These are phyloP conservation scores for Cyrtonyx montezumae DNA, from an alignment of 2,113 vertebrate species.

Conservation along the genomic window DNA sequence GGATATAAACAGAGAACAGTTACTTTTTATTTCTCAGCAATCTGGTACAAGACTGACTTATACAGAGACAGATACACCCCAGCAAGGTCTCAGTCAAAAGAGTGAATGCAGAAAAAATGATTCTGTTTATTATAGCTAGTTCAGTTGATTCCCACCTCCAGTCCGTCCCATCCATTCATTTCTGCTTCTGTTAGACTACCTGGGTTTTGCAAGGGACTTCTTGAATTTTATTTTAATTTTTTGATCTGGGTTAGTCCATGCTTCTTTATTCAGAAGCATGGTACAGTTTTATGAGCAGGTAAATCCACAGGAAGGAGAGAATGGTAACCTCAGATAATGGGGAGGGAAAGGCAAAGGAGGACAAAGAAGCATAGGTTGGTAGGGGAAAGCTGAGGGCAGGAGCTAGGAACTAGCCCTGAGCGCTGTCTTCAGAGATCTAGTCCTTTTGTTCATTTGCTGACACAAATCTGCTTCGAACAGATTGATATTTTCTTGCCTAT, in stretches of 20 bases:
- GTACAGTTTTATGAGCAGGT: neutral
- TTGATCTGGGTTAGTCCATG: neutral
- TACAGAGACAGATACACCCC: neutral
- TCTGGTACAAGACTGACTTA: neutral
- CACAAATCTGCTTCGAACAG: neutral
- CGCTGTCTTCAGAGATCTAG: neutral
- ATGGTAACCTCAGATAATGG: neutral
- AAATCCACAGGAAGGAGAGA: neutral
- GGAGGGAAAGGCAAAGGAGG: neutral
- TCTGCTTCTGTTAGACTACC: neutral
- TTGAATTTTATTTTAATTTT: neutral
- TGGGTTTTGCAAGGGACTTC: neutral
- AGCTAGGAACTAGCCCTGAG: neutral
- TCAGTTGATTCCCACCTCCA: neutral
- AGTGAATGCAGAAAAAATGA: neutral
- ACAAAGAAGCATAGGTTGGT: neutral
- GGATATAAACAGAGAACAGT: neutral
- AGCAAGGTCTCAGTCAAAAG: neutral
- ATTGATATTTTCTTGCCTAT: neutral
- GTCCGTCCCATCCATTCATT: neutral
- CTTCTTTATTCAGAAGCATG: neutral
- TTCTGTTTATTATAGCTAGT: neutral
- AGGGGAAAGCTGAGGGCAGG: neutral
- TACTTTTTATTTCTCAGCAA: neutral
- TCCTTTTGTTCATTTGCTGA: neutral